Conservation (phyloP, 1,140 invertebrate genomes). For the Drosophila lowei region DNA sequence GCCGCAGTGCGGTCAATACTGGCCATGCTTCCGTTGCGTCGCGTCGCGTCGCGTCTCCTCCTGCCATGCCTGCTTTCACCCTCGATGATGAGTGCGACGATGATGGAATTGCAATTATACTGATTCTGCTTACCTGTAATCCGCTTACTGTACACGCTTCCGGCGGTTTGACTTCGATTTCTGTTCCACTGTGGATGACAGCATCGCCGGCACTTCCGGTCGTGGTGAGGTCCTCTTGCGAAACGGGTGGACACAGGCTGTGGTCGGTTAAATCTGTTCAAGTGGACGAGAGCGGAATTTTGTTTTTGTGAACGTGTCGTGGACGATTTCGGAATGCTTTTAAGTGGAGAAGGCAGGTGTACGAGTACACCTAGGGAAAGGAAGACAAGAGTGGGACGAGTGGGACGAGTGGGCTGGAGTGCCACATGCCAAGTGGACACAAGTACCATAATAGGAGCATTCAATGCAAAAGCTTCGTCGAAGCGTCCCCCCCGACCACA, state of each 20-base stretch:
- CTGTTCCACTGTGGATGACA: slow-evolving; percentile 68
- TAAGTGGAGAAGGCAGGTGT: slow-evolving; percentile 29
- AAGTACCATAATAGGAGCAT: slow-evolving; percentile 25
- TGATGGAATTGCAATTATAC: slow-evolving; percentile 70
- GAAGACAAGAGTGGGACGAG: slow-evolving; percentile 17
- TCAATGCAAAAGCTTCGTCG: slow-evolving; percentile 39
- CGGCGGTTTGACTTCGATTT: slow-evolving; percentile 76
- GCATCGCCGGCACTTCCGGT: slow-evolving; percentile 60
- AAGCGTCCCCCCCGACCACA: slow-evolving; percentile 3
- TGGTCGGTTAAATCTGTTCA: slow-evolving; percentile 73
- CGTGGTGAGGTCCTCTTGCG: slow-evolving; percentile 68
- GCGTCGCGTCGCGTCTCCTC: background rate
- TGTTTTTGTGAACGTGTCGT: slow-evolving; percentile 44
- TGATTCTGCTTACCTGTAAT: slow-evolving; percentile 84
- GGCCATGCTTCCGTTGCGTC: too few relatives aligned
- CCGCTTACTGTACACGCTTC: slow-evolving; percentile 84
- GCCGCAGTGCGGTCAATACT: too few relatives aligned
- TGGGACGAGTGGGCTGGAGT: slow-evolving; percentile 8
- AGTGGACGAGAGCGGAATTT: slow-evolving; percentile 58
- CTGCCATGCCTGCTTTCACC: slow-evolving; percentile 20
- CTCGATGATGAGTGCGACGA: slow-evolving; percentile 56
- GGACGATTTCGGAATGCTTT: slow-evolving; percentile 30
- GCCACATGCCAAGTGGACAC: slow-evolving; percentile 37
- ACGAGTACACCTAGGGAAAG: background rate
- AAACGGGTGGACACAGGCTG: slow-evolving; percentile 71